Conservation (phyloP, 2,888 invertebrate species). For the Rotaria sp. region DNA sequence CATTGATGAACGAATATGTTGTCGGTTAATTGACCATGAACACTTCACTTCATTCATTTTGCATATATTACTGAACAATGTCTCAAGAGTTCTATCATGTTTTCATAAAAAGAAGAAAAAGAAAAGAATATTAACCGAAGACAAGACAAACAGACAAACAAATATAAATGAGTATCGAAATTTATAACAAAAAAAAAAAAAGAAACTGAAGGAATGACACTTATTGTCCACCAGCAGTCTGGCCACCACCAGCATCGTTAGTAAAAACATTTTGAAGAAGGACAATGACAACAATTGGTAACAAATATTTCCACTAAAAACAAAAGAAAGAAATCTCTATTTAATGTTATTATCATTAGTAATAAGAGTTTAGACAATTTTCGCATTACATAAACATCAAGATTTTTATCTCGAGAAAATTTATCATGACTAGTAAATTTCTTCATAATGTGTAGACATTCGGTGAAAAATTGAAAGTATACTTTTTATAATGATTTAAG, state of each 20-base stretch:
- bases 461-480: too few species aligned
- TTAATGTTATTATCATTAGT: too few species aligned
- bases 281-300: background rate
- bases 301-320: background rate
- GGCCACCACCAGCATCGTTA: background rate
- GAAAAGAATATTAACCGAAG: background rate
- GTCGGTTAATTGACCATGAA: background rate
- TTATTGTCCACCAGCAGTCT: background rate
- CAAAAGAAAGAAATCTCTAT: too few species aligned
- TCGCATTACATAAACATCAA: too few species aligned
- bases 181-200: background rate
- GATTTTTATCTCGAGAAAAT: too few species aligned
- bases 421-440: too few species aligned
- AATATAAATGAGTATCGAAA: background rate
- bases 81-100: background rate
- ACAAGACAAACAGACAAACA: background rate
- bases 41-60: background rate
- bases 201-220: background rate
- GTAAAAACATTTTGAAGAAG: background rate
- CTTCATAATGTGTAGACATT: too few species aligned
- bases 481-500: too few species aligned
- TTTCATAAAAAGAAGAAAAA: background rate
- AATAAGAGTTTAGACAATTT: too few species aligned
- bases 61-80: background rate
- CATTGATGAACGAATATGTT: slow-evolving; percentile 2